Evolutionary conservation across 2,113 vertebrate genomes (phyloP), one percentile per base, ranked within the genome.

Genomic region (Heteronetta atricapilla): DNA sequence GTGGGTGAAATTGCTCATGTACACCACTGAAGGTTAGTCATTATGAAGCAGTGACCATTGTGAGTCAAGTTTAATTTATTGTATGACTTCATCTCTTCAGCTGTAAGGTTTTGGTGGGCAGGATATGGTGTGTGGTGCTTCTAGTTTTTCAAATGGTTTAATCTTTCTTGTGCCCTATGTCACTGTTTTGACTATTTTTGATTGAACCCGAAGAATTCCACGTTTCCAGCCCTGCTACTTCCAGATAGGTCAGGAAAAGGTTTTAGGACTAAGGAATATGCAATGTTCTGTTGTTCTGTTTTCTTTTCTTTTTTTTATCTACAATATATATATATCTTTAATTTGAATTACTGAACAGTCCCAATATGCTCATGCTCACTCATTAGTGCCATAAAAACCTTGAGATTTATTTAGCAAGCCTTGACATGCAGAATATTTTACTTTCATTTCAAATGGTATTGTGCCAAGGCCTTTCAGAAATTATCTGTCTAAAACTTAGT

Each of bases 341-440:
- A 86, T 74, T 67, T 4, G 13, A 93, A 90, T 94, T 82, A 82
- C 38, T 97, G 84, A 84, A 63, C 63, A 82, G 62, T 83, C 94
- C 79, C 91, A 89, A 40, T 56, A 77, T 78, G 91, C 69, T 96
- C 68, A 86, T 88, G 46, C 28, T 67, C 75, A 94, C 88, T 96
- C 93, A 96, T 97, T 95, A 96, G 78, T 53, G 36, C 69, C 56
- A 36, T 96, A 89, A 96, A 97, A 95, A 25, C 50, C 58, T 70
- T 83, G 64, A 95, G 81, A 95, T 97, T 97, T 96, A 91, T 89
- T 95, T 95, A 97, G 76, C 82, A 62, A n/a, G 63, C 31, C 78
- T 88, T 94, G 86, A 55, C 89, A 36, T 52, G 52, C 9, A 19
- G 40, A 59, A 68, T 82, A 90, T 90, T 97, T 97, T 95, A 93